These are phyloP conservation scores for Dipodomys spectabilis DNA, from an alignment of 2,113 vertebrate genomes.

Conservation along the genomic window DNA sequence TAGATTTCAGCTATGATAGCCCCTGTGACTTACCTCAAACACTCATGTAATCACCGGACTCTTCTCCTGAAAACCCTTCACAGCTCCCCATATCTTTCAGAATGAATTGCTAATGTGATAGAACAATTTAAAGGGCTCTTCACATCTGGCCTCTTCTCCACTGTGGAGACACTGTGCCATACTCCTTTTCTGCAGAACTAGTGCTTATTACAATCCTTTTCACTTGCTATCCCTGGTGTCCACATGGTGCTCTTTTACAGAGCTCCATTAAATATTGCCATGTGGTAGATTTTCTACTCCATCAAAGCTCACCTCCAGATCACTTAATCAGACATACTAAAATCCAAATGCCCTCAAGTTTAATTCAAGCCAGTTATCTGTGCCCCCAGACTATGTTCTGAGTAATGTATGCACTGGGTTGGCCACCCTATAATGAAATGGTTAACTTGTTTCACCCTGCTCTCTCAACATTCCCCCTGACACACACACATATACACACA, in stretches of 20 bases:
- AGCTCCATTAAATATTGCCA: neutral
- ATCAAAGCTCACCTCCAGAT: neutral
- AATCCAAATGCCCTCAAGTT: neutral
- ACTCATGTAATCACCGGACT: neutral
- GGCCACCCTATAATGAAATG: neutral
- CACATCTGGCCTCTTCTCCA: neutral
- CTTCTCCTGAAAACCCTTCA: neutral
- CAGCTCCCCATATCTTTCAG: neutral
- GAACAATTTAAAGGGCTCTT: neutral
- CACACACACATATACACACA: neutral
- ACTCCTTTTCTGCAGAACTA: neutral
- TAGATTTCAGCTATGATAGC: neutral
- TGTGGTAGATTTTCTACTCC: neutral
- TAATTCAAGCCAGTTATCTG: neutral
- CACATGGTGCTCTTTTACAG: neutral
- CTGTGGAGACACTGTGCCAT: neutral
- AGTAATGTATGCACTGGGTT: neutral
- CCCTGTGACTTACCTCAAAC: neutral
- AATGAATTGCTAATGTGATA: neutral
- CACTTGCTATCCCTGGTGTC: neutral
- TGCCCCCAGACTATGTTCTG: neutral
- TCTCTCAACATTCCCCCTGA: neutral
- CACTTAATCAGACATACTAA: neutral
- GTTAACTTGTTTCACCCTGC: neutral
- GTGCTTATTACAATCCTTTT: rapidly evolving